phyloP scores from a whole-genome alignment of 2,888 invertebrate species.

The Amphipoea oculea region DNA sequence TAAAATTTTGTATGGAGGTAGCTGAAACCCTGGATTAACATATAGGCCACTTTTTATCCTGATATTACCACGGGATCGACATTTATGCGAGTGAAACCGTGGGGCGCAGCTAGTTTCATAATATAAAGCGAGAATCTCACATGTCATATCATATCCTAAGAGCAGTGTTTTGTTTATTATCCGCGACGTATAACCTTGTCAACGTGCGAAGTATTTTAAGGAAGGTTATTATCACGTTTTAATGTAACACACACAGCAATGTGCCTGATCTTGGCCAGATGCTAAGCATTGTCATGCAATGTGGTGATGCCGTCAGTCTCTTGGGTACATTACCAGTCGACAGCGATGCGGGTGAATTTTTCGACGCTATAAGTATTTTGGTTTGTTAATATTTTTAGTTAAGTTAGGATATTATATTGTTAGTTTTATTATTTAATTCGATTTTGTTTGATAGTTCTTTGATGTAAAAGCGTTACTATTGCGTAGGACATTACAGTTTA shows the following conservation, averaged over 20 bases:
- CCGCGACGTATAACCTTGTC: not conserved
- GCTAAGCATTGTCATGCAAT: not conserved
- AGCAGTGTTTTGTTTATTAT: constrained; percentile 24
- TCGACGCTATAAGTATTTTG: not conserved
- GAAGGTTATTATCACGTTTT: not conserved
- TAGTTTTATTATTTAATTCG: not conserved
- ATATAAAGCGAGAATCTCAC: not conserved
- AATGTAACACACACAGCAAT: not conserved
- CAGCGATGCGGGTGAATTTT: not conserved
- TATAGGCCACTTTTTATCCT: no score
- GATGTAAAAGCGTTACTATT: not conserved
- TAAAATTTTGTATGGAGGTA: no score
- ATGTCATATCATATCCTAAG: not conserved
- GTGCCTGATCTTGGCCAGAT: not conserved
- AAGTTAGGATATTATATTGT: not conserved
- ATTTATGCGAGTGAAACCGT: no score
- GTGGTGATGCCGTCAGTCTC: not conserved
- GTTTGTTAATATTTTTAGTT: not conserved
- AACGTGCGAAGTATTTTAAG: constrained; percentile 2
- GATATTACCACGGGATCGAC: no score
- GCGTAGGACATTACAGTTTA: no score
- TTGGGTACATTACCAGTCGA: not conserved
- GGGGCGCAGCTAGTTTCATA: not conserved
- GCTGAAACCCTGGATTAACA: no score
- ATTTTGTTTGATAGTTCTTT: not conserved